phyloP scores from a whole-genome alignment of 2,888 invertebrate genomes.

The Tipula helvola region DNA sequence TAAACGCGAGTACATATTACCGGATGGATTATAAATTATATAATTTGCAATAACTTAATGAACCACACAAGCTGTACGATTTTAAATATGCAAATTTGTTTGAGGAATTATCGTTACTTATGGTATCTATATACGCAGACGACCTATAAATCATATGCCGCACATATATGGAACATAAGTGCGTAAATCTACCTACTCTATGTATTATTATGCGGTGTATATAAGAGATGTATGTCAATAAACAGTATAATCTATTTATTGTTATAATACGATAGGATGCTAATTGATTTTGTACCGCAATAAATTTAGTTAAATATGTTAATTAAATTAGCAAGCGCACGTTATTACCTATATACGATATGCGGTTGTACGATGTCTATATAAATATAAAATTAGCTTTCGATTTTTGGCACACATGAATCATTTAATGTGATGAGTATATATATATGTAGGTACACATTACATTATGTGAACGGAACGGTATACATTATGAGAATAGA shows the following conservation, averaged over 20 bases:
- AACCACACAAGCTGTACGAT: neutral
- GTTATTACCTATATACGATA: neutral
- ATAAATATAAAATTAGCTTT: neutral
- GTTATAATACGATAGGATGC: neutral
- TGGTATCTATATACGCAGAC: neutral
- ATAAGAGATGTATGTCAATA: neutral
- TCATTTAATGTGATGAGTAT: neutral
- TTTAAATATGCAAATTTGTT: neutral
- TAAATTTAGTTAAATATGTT: neutral
- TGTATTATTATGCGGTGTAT: neutral
- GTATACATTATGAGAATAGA: neutral
- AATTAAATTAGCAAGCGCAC: neutral
- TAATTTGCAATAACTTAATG: neutral
- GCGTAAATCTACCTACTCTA: neutral
- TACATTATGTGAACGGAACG: neutral
- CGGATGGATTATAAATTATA: neutral
- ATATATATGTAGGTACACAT: neutral
- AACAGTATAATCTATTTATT: conserved; percentile 4
- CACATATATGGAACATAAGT: neutral
- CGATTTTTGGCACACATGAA: neutral
- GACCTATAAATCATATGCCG: neutral
- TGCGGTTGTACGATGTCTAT: neutral
- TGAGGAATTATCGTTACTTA: neutral
- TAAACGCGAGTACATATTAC: neutral
- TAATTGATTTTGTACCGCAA: neutral